Evolutionary conservation across 2,888 invertebrate species (phyloP), one percentile per base, ranked within the genome.

Genomic region (Dasypolia templi): DNA sequence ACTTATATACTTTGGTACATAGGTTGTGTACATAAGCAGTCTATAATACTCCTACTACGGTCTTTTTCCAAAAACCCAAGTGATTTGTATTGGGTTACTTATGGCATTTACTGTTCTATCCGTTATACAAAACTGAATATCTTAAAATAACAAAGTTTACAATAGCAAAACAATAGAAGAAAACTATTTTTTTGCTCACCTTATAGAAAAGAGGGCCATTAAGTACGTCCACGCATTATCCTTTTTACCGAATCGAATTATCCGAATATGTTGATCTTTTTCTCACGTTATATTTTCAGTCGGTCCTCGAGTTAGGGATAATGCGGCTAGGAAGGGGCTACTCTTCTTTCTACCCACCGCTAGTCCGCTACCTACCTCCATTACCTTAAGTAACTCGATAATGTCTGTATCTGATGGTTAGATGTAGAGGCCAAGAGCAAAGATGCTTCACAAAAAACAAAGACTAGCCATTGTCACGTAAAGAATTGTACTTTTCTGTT

Each of bases 331-430:
- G 39, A 26, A n/a, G 55, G 63, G 46, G 5, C 46, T 63, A 26
- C 14, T 53, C 29, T 32, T 19, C 42, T 35, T 0, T 29, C 14
- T 35, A 7, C n/a, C n/a, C n/a, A n/a, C n/a, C n/a, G 35, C 3
- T 35, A 35, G 35, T 2, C 19, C 32, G 17, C 58, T 29, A 32
- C 19, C 44, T 44, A 42, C 35, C 49, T 71, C 12, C 56, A 56
- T 56, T 58, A 72, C 42, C 56, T 49, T 62, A n/a, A 62, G 76
- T 62, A 79, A 55, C 44, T 44, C 51, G 35, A 44, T 72, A 51
- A 76, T 58, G 63, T 44, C 56, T 79, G 35, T 44, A 63, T 79
- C 12, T 72, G 49, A 51, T 14, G 56, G 62, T 35, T 29, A 51
- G 11, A 42, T 22, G 12, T 32, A 6, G 29, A 62, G 49, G 42